Evolutionary conservation across 2,888 invertebrate genomes (phyloP).

Genomic region (Lithophane leautieri): DNA sequence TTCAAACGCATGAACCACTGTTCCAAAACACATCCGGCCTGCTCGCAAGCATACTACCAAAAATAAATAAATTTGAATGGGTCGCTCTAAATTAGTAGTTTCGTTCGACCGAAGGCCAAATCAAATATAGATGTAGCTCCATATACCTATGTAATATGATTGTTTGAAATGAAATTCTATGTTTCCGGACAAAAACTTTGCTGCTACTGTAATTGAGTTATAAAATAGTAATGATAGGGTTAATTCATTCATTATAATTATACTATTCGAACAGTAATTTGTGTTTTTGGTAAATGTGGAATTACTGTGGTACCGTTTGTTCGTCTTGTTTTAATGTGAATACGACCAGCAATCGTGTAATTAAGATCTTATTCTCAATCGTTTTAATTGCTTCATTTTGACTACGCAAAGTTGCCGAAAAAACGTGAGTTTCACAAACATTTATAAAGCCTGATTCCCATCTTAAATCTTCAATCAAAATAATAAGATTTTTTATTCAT

Average conservation of each 20-base stretch:
- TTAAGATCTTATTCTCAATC: constrained; percentile 46
- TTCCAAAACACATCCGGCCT: constrained; percentile 64
- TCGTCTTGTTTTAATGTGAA: constrained; percentile 39
- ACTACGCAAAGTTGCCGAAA: constrained; percentile 34
- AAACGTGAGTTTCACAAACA: constrained; percentile 30
- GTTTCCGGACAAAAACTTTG: constrained; percentile 59
- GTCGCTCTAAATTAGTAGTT: constrained; percentile 62
- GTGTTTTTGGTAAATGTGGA: constrained; percentile 45
- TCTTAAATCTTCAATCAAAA: constrained; percentile 5
- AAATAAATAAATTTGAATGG: constrained; percentile 66
- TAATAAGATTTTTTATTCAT: constrained; percentile 20
- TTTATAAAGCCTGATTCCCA: constrained; percentile 13
- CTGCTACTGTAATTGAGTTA: constrained; percentile 59
- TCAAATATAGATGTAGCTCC: constrained; percentile 58
- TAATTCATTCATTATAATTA: constrained; percentile 61
- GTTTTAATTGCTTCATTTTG: constrained; percentile 45
- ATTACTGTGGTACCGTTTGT: constrained; percentile 49
- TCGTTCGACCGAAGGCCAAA: constrained; percentile 52
- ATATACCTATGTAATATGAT: constrained; percentile 34
- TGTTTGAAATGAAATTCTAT: constrained; percentile 49
- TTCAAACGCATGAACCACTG: constrained; percentile 64
- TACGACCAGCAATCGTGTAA: constrained; percentile 38
- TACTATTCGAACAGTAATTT: constrained; percentile 56
- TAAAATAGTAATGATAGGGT: constrained; percentile 62
- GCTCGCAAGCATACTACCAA: constrained; percentile 60